phyloP scores from a whole-genome alignment of 2,888 invertebrate species.

The Nemapogon koenigi region DNA sequence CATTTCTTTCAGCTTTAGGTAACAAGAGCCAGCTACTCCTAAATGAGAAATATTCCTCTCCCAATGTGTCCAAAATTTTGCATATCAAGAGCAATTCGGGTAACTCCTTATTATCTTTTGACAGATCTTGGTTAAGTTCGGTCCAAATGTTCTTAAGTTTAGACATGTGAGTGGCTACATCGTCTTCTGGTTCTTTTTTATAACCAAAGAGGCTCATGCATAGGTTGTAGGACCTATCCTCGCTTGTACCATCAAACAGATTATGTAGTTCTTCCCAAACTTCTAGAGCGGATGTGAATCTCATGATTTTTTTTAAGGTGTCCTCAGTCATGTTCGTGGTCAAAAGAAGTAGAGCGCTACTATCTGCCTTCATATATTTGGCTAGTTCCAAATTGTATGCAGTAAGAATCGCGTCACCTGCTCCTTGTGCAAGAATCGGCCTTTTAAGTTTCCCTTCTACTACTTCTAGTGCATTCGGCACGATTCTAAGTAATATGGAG shows the following conservation, averaged over 20 bases:
- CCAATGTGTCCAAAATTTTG: constrained; percentile 9
- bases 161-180: too few species aligned
- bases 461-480: too few species aligned
- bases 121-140: background rate
- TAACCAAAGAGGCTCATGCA: constrained; percentile 7
- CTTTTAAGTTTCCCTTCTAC: background rate
- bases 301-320: constrained; percentile 5
- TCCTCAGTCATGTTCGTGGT: constrained; percentile 2
- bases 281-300: background rate
- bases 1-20: constrained; percentile 6
- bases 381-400: background rate
- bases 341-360: background rate
- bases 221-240: constrained; percentile 1
- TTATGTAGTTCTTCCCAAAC: constrained; percentile 4
- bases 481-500: too few species aligned
- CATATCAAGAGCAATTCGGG: too few species aligned
- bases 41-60: constrained; percentile 8
- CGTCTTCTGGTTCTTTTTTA: constrained; percentile 1
- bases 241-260: constrained; percentile 2
- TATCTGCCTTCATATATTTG: constrained; percentile 3
- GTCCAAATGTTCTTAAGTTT: too few species aligned
- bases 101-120: too few species aligned
- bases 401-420: background rate
- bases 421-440: background rate
- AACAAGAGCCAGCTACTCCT: constrained; percentile 10